Base-by-base conservation (phyloP, 2,888 invertebrate genomes). In the Pachycephus smyrnensis region DNA sequence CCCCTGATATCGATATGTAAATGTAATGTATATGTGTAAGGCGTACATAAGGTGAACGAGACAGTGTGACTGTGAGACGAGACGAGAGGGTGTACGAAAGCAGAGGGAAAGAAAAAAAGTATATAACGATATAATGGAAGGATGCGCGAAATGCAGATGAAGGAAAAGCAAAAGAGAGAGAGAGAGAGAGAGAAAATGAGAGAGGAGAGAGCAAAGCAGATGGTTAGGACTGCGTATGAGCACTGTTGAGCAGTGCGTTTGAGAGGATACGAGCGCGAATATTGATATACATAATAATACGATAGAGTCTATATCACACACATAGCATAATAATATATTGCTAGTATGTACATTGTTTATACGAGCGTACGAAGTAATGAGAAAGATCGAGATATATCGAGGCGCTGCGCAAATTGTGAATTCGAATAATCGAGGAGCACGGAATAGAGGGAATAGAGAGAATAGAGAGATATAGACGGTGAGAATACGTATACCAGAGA, bases 271-370 rank as follows among this genome's bases (percentile, higher is more conserved):
- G 84, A 88, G 84, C 85, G 87, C 84, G 87, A 85, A 86, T 89
- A 89, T 85, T 87, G 80, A 68, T 89, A 90, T 88, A 88, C 88
- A 90, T 90, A 88, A 90, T 85, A 86, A 89, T 90, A 90, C 88
- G 86, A 90, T 90, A 91, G 89, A 91, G 87, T 91, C 89, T 91
- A 91, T 91, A 90, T 90, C 88, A 89, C 88, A 90, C 86, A 88
- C 87, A 91, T 89, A 90, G 90, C 91, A 91, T 91, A 91, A 90
- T 90, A 91, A 91, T 91, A 91, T 91, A 91, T 91, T 90, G 89
- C 90, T 90, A 90, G 89, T 88, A 89, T 90, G 89, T 89, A 90
- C 87, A 89, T 89, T 90, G 89, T 91, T 90, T 90, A 88, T 89
- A 90, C 88, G 85, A 86, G 84, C 80, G 76, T 78, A 77, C 40